Evolutionary conservation across 2,113 vertebrate species (phyloP).

Genomic region (Lethenteron reissneri): DNA sequence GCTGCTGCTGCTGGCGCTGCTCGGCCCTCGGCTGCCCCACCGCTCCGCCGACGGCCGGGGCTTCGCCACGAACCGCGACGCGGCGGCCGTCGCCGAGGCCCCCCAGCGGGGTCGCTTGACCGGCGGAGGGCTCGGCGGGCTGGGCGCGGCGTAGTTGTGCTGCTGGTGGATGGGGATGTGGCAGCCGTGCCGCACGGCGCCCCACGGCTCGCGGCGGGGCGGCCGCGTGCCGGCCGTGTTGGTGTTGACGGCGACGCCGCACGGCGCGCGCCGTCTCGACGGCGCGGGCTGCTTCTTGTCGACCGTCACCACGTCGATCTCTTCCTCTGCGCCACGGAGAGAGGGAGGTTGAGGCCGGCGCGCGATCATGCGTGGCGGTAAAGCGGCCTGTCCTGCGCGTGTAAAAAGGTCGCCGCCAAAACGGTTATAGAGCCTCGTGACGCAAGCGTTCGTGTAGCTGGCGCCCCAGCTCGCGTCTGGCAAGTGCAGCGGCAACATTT

Average conservation of each 20-base stretch:
- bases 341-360: too few species aligned
- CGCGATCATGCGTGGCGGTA: too few species aligned
- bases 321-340: constrained; percentile 24
- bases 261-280: constrained; percentile 8
- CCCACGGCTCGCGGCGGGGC: constrained; percentile 14
- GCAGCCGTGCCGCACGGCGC: constrained; percentile 16
- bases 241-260: constrained; percentile 13
- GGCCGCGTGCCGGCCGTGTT: constrained; percentile 9
- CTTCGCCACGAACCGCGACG: neutral
- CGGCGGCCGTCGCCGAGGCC: neutral
- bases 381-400: too few species aligned
- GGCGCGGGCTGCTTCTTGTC: constrained; percentile 9
- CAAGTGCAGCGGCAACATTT: too few species aligned
- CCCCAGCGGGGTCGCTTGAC: neutral
- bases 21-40: constrained; percentile 13
- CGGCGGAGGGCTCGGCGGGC: constrained; percentile 16
- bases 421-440: too few species aligned
- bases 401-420: too few species aligned
- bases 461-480: too few species aligned
- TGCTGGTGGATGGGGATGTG: constrained; percentile 32
- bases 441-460: too few species aligned
- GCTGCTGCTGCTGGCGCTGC: neutral
- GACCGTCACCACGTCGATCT: constrained; percentile 37
- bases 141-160: constrained; percentile 38
- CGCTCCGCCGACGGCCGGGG: constrained; percentile 12